Evolutionary conservation across 2,888 invertebrate species (phyloP).

Genomic region (Pseudococcus longispinus): DNA sequence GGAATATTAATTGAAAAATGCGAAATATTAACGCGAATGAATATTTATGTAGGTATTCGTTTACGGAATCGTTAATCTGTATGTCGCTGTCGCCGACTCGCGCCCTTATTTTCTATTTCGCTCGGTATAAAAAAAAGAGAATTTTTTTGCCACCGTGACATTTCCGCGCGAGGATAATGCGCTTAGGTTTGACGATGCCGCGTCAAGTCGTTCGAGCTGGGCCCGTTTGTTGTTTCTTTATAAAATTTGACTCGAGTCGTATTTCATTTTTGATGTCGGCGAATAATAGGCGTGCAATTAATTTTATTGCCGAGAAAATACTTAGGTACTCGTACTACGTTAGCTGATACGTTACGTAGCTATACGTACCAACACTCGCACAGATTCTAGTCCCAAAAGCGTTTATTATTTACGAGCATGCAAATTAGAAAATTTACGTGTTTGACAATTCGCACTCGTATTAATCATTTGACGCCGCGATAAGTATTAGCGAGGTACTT

Average conservation of each 20-base stretch:
- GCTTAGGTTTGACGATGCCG: neutral
- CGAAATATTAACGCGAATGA: neutral
- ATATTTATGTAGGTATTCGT: neutral
- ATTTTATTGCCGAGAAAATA: conserved; percentile 1
- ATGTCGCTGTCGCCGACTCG: too few relatives aligned
- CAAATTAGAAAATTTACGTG: conserved; percentile 2
- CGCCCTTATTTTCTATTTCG: neutral
- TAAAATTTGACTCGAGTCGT: neutral
- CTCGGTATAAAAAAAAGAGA: neutral
- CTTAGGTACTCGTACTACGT: too few relatives aligned
- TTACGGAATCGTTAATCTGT: neutral
- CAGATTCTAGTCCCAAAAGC: neutral
- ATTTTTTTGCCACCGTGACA: neutral
- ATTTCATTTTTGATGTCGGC: neutral
- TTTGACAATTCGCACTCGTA: neutral
- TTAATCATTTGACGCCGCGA: neutral
- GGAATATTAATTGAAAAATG: neutral
- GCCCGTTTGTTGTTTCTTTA: neutral
- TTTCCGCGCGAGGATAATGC: neutral
- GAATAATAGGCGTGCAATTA: neutral
- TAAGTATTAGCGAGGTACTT: neutral
- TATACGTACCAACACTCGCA: neutral
- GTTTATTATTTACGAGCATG: conserved; percentile 13
- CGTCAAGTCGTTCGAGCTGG: neutral
- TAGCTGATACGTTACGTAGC: too few relatives aligned